Evolutionary conservation across 2,113 vertebrate genomes (phyloP).

Genomic region (Ochotona curzoniae): DNA sequence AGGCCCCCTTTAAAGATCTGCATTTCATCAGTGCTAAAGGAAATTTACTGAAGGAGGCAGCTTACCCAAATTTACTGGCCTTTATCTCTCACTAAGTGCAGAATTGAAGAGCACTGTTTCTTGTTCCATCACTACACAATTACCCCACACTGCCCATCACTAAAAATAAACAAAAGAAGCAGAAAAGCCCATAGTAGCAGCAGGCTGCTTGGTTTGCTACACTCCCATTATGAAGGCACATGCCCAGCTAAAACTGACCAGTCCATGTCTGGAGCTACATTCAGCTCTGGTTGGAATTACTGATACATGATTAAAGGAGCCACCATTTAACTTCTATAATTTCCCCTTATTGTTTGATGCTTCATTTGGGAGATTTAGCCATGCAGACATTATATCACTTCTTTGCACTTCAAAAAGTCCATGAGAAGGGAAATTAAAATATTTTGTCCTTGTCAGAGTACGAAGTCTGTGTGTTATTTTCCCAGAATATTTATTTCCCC

Average conservation of each 20-base stretch:
- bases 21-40: background rate
- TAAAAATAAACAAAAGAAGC: background rate
- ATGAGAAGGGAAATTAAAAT: no score
- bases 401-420: background rate
- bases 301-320: background rate
- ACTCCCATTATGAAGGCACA: background rate
- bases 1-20: background rate
- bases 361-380: background rate
- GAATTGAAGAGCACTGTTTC: background rate
- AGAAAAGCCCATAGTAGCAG: background rate
- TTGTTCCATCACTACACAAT: background rate
- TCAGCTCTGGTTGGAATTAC: background rate
- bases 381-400: background rate
- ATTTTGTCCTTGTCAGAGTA: no score
- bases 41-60: background rate
- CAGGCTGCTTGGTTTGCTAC: background rate
- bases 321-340: background rate
- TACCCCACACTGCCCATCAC: background rate
- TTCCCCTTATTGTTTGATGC: background rate
- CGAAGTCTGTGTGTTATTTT: no score
- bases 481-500: no score
- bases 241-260: background rate
- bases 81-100: background rate
- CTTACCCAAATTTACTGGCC: background rate
- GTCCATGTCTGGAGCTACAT: background rate